Evolutionary conservation across 2,113 vertebrate genomes (phyloP), one percentile per base, ranked within the genome.

Genomic region (Chrysochloris asiatica): DNA sequence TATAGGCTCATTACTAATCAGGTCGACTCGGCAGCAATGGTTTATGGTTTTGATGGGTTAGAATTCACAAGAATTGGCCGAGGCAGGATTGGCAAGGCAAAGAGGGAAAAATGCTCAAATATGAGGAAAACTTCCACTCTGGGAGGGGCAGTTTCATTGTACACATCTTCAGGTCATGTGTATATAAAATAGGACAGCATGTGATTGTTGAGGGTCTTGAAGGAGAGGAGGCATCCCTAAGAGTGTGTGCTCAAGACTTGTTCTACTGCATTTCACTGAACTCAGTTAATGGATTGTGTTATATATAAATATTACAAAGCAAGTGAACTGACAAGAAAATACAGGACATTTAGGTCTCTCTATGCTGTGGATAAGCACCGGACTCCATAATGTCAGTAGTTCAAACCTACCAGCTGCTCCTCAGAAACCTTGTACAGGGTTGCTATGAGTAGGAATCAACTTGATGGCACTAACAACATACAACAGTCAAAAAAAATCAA

Each of bases 221-320:
- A 13, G 28, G 19, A 77, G 41, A 61, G 47, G 21, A 72, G 26
- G 81, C 30, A 93, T 72, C 9, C 84, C 8, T 67, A 38, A 67
- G 50, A 93, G 38, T 71, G 28, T 43, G 33, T 86, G 54, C 28
- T 92, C 30, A 7, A 92, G 78, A 89, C 26, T 83, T 69, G 69
- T 83, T 76, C 16, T 6, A 93, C 21, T 3, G 75, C 63, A 77
- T 83, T 93, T 21, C 73, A 33, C 38, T 94, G 56, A 92, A 86
- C 78, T 33, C 24, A 83, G 56, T 8, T 86, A 38, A 77, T 65
- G 38, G 24, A 61, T 2, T 75, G 16, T 67, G 30, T 65, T 52
- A 83, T 47, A 28, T 67, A 75, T 92, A 91, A 75, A 76, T 47
- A 82, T 52, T 85, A 71, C 17, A 94, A 93, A 90, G 80, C 45